phyloP scores from a whole-genome alignment of 30 jellyfish, hydroid and myxozoan genomes.

The Pseudorhiza aurosa region DNA sequence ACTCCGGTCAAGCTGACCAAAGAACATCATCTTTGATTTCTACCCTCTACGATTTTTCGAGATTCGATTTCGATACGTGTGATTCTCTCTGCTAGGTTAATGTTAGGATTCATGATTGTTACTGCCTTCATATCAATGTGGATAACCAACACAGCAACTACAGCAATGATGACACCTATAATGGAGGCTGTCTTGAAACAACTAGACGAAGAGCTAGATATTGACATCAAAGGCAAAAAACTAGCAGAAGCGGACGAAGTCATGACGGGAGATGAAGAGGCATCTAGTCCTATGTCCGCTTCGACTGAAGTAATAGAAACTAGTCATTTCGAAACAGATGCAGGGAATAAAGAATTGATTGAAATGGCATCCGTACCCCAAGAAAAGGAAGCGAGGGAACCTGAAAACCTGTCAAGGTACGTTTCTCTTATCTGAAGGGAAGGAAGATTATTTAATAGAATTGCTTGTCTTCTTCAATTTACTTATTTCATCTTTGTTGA shows the following conservation, averaged over 20 bases:
- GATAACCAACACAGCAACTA: constrained; percentile 99
- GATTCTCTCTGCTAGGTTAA: constrained; percentile 24
- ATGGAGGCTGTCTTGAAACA: constrained; percentile 99
- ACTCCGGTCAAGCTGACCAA: no score
- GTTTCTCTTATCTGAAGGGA: background rate
- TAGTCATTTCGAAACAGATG: background rate
- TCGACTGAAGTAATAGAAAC: background rate
- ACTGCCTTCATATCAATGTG: constrained; percentile 99
- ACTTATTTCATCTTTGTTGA: no score
- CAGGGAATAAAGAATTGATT: background rate
- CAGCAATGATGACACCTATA: constrained; percentile 99
- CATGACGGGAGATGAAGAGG: background rate
- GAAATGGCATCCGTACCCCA: constrained; percentile 6
- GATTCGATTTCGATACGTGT: no score
- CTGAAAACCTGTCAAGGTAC: background rate
- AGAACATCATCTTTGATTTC: no score
- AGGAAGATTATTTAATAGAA: no score
- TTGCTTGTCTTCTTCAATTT: no score
- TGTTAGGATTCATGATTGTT: constrained; percentile 92
- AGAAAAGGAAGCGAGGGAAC: background rate
- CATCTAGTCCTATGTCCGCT: background rate
- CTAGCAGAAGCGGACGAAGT: constrained; percentile 15
- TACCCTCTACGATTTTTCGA: no score
- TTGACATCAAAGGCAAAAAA: background rate
- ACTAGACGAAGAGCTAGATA: constrained; percentile 77